Evolutionary conservation across 2,888 invertebrate species (phyloP).

Genomic region (Rotaria socialis): DNA sequence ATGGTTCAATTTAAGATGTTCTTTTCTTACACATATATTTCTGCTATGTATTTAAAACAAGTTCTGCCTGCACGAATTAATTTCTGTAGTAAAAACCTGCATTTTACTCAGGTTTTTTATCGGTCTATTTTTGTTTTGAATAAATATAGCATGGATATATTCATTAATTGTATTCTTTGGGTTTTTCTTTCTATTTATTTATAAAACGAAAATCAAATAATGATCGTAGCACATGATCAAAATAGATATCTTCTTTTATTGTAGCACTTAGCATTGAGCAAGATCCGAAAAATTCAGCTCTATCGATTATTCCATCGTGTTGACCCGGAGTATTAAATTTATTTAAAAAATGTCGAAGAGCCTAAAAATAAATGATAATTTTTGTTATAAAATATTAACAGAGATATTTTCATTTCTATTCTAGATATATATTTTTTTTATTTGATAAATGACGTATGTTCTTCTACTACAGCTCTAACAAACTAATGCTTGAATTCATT

Average conservation of each 20-base stretch:
- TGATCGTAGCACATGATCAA: slow-evolving; percentile 4
- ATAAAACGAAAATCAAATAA: not conserved
- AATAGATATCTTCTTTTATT: slow-evolving; percentile 6
- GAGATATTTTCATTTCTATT: not conserved
- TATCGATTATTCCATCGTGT: not conserved
- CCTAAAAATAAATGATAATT: not conserved
- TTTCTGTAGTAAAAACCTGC: not conserved
- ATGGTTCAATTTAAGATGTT: not conserved
- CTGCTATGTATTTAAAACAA: not conserved
- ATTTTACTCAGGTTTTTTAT: not conserved
- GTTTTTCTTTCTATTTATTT: not conserved
- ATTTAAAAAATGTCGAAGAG: not conserved
- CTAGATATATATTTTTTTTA: not conserved
- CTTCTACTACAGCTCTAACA: not conserved
- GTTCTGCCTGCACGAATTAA: not conserved
- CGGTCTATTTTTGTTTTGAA: not conserved
- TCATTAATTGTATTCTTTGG: too few species aligned
- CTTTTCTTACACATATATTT: not conserved
- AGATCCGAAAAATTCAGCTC: slow-evolving; percentile 1
- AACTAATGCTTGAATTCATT: not conserved
- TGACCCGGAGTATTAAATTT: slow-evolving; percentile 3
- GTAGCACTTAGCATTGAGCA: slow-evolving; percentile 17
- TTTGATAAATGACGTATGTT: not conserved
- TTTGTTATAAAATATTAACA: not conserved
- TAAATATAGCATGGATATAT: not conserved